These are phyloP conservation scores for Sebastolobus alascanus DNA, from an alignment of 2,797 vertebrate species.

Conservation along the genomic window DNA sequence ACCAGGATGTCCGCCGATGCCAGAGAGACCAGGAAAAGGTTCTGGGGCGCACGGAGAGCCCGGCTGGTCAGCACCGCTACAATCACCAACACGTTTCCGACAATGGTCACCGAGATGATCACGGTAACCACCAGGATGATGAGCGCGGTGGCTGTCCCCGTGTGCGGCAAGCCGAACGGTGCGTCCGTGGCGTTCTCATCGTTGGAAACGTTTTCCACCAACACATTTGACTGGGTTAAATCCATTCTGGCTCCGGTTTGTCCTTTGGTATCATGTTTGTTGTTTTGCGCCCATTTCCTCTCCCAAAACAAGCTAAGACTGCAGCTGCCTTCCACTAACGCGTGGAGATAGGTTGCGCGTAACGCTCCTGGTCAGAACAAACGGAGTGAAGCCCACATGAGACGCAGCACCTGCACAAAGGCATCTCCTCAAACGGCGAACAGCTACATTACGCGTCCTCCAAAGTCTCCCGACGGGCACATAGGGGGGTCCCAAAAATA, in stretches of 20 bases:
- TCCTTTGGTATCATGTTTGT: constrained; percentile 71
- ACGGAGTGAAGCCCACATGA: not conserved
- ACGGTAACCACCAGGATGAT: constrained; percentile 88
- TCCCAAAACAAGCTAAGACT: constrained; percentile 14
- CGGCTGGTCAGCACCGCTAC: constrained; percentile 91
- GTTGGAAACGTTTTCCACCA: constrained; percentile 76
- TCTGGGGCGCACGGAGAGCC: constrained; percentile 91
- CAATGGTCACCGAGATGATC: constrained; percentile 87
- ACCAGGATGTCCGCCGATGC: constrained; percentile 94
- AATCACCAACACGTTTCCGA: constrained; percentile 91
- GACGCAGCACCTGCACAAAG: constrained; percentile 2
- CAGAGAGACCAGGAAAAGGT: constrained; percentile 93
- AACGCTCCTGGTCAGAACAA: constrained; percentile 23
- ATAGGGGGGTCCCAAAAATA: constrained; percentile 9
- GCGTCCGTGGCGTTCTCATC: constrained; percentile 75
- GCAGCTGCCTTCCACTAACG: constrained; percentile 13
- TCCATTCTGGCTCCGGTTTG: constrained; percentile 78
- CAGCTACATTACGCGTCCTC: constrained; percentile 11
- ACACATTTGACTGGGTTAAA: constrained; percentile 64
- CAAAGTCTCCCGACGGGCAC: constrained; percentile 9
- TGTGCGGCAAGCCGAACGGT: constrained; percentile 71
- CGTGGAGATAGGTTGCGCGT: constrained; percentile 49
- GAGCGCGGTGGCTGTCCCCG: constrained; percentile 78
- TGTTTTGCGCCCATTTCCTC: constrained; percentile 15
- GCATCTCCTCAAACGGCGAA: constrained; percentile 8